Base-by-base conservation (phyloP, 2,797 vertebrate species). In the Eptatretus atami region DNA sequence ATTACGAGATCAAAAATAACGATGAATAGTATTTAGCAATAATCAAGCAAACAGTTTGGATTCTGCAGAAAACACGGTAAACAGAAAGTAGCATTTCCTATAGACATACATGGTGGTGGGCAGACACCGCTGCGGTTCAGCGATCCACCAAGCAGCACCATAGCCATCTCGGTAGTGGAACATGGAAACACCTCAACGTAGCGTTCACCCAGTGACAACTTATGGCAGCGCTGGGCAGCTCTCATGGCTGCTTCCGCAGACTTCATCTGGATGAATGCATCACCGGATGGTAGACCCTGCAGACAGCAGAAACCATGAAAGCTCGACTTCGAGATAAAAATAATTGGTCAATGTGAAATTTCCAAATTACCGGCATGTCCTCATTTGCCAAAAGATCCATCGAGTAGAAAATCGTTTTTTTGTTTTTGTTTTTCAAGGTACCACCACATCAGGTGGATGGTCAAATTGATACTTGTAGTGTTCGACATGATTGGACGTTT, bases 111-210 rank as follows among this genome's bases (percentile, higher is more conserved):
- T 72, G 87, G 87, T 3, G 87, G 87, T 25, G 87, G 87, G 52
- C 85, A 93, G 68, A 95, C 80, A 73, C 88, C 88, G 66, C 88
- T 92, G 74, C 87, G 85, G 71, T 87, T 86, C 75, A 95, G 76
- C 54, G 86, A 83, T 71, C 85, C 88, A 71, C 88, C 88, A 85
- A 94, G 88, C 75, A 95, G 77, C 70, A 95, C 87, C 65, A 87
- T 86, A 76, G 83, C 93, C 86, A 95, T 95, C 76, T 95, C 87
- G 72, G 94, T 84, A 64, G 84, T 84, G 66, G 87, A 94, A 72
- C 88, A 95, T 75, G 90, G 86, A 71, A 95, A 92, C 68, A 95
- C 88, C 77, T 94, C 87, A 19, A 95, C 85, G 0, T 94, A 95
- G 61, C 87, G 82, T 70, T 93, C 86, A 77, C 90, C 93, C 88